Evolutionary conservation across 2,797 vertebrate genomes (phyloP), one percentile per base, ranked within the genome.

Genomic region (Parauchenoglanis punctatus): DNA sequence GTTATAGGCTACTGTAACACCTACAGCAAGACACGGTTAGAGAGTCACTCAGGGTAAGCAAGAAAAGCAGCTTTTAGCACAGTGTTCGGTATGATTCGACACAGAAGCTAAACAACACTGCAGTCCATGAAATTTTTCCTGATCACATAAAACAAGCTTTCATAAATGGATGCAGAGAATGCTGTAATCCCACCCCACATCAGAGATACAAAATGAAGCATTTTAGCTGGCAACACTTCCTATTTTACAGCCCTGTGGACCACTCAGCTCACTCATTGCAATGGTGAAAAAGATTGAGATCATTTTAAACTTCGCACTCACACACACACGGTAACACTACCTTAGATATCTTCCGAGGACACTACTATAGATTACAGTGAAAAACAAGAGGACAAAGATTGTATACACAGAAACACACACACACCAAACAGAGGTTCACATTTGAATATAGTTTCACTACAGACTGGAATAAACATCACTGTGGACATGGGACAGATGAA

Each of bases 251-350:
- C 23, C 80, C 25, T 75, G 11, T n/a, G 46, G 44, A 73, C 44
- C 18, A 0, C 31, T 59, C 17, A 35, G 49, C 28, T 76, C 73
- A 54, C 49, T 77, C 54, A 31, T 28, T 80, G 58, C 35, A 18
- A 56, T 78, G 17, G 11, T 59, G 78, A 59, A 25, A 4, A 13
- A 15, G 56, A 20, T 0, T 76, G 20, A 40, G 35, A 81, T 82
- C 87, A 70, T 80, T 70, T 35, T 81, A 63, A 77, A 61, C 77
- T 20, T 76, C n/a, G 13, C 83, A 84, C 89, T 89, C 88, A 82
- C 87, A 89, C 88, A 88, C 81, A 68, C 82, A 78, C 80, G 82
- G 18, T 58, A 84, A 89, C 70, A 86, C 82, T 87, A 86, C 81
- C 63, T 81, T 76, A 10, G 7, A 40, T 58, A 59, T 58, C 56